A percentile compares a stretch with the other conserved stretches of the same genome.
Conservation (phyloP, 2,888 invertebrate genomes). For the Daptonema setosum region DNA sequence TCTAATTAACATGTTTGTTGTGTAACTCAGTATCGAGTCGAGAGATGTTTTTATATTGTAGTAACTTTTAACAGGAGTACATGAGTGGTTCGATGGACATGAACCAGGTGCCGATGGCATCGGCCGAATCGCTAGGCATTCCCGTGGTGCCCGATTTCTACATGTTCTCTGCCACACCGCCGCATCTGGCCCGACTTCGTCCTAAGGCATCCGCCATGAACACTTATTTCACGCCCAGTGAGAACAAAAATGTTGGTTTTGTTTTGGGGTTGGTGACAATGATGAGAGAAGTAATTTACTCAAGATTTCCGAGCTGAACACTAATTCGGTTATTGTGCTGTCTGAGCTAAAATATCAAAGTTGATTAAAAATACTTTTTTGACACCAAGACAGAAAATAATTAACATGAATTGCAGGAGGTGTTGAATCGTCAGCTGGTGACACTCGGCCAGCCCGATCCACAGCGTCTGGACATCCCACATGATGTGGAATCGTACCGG, state of each 20-base stretch:
- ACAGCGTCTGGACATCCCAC: slow-evolving; percentile 13
- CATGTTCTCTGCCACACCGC: background rate
- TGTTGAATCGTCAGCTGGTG: slow-evolving; percentile 15
- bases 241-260: background rate
- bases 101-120: too few species aligned
- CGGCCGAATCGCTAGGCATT: too few species aligned
- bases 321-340: too few species aligned
- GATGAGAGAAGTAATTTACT: background rate
- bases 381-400: background rate
- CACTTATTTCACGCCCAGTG: background rate
- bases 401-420: slow-evolving; percentile 10
- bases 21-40: too few species aligned
- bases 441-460: slow-evolving; percentile 11
- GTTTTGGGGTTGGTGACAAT: background rate
- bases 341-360: too few species aligned
- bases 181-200: background rate
- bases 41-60: too few species aligned
- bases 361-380: background rate
- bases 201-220: background rate
- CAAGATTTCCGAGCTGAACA: background rate
- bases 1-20: too few species aligned
- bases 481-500: slow-evolving; percentile 8
- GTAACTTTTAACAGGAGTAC: too few species aligned
- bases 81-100: too few species aligned
- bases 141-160: background rate